Base-by-base conservation (phyloP, 2,797 vertebrate species). In the Cetoscarus ocellatus region DNA sequence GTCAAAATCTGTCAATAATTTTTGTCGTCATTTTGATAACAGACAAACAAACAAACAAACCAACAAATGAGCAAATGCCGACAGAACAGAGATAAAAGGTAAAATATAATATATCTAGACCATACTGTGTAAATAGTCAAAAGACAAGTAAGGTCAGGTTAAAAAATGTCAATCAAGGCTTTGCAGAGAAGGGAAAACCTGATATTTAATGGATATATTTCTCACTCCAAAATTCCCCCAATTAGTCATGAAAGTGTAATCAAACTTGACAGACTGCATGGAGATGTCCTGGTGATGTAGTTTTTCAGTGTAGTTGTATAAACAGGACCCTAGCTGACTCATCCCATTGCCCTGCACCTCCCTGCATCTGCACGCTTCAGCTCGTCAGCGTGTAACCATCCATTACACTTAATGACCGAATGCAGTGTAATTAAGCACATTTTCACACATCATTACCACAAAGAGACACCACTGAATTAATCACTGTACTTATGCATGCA, bases 381-480 rank as follows among this genome's bases (percentile, higher is more conserved):
- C 18, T 40, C 45, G 40, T 76, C 70, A 69, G 47, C 54, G 63
- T 35, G 60, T 55, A 63, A 34, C 44, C 52, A 79, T 13, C 80
- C 58, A 70, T 83, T 82, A 84, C 51, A 34, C 72, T 62, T 73
- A 86, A 79, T 82, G 67, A 85, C 70, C 58, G 62, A 60, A 50
- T 64, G 39, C 61, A 52, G 49, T 77, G 75, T 87, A 89, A 92
- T 92, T 60, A 72, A 60, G 51, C 61, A 77, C 59, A 77, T 82
- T 83, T 87, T 87, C 73, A 90, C 85, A 87, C 76, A 73, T 86
- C 75, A 88, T 92, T 89, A 89, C 58, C n/a, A 52, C 60, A 57
- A 67, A 58, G 65, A 8, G 51, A 49, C 27, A 49, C 51, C 1
- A 62, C 59, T 3, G 47, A 8, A 38, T 56, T n/a, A 57, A 50